Percentiles rank a stretch among this genome's conserved stretches.
Conservation (phyloP, 2,797 vertebrate species). For the Megalops cyprinoides region DNA sequence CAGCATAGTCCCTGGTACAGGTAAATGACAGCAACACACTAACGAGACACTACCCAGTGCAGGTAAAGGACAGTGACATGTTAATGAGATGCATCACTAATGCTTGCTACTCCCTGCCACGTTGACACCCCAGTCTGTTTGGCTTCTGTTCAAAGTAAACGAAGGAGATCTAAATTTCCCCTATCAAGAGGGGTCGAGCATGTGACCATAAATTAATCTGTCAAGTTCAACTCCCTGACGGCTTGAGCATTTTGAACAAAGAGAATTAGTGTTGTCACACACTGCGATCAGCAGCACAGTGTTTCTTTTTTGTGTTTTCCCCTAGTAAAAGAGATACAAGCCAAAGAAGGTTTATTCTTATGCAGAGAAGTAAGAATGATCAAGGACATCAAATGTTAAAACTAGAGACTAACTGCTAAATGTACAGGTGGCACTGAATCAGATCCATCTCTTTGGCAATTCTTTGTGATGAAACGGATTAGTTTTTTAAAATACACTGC, state of each 20-base stretch:
- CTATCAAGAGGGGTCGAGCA: not conserved
- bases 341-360: not conserved
- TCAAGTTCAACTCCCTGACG: not conserved
- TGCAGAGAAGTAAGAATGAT: not conserved
- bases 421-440: not conserved
- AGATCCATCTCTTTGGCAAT: too few species aligned
- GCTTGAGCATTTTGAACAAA: not conserved
- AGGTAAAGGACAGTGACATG: not conserved
- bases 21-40: too few species aligned
- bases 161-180: slow-evolving; percentile 12
- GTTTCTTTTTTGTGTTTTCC: not conserved
- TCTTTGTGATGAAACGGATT: too few species aligned
- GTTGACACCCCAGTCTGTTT: not conserved
- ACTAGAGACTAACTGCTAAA: not conserved
- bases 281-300: too few species aligned
- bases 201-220: not conserved
- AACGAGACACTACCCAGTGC: too few species aligned
- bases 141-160: too few species aligned
- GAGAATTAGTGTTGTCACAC: not conserved
- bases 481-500: too few species aligned
- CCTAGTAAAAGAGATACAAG: not conserved
- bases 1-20: too few species aligned
- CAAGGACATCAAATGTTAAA: not conserved
- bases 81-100: not conserved
- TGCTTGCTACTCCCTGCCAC: not conserved